Evolutionary conservation across 2,797 vertebrate species (phyloP), one percentile per base, ranked within the genome.

Genomic region (Oreochromis grahami): DNA sequence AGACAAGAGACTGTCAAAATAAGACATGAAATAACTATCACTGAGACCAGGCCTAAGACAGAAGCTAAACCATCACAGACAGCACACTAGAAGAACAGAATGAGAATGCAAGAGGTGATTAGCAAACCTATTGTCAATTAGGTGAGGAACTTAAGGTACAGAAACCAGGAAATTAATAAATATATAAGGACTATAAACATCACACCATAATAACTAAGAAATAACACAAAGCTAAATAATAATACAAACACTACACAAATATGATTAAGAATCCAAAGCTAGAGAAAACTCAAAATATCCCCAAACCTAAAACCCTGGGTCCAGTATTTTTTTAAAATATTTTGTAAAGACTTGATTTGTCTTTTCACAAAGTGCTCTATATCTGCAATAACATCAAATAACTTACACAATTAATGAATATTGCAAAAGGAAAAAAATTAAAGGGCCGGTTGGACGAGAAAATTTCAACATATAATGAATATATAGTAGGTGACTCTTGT

Each of bases 371-470:
- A 52, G 51, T 12, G n/a, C 51, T 52, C n/a, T 52, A 21, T 12
- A 21, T 21, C 51, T 21, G 51, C 5, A 21, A 21, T 52, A 21
- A 52, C 1, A 52, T 52, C 1, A 52, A 2, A 12, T 52, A 52
- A 21, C 51, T 52, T 21, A 52, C 10, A 52, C n/a, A 52, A 52
- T 52, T 52, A 52, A 52, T 52, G n/a, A 52, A 52, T 0, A 21
- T 0, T 21, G 51, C 5, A 1, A 52, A 52, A 21, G n/a, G 51
- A 52, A 24, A 24, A 6, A 21, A 12, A 12, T 52, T 52, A 21
- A 52, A 52, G 1, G n/a, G n/a, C 21, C 5, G 0, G 51, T 52
- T 12, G 1, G n/a, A 21, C 0, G 10, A 52, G 51, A 52, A 21
- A 52, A 12, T 21, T 52, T 52, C n/a, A 12, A 52, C n/a, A 52